Evolutionary conservation across 2,888 invertebrate species (phyloP).

Genomic region (Meteorus colon): DNA sequence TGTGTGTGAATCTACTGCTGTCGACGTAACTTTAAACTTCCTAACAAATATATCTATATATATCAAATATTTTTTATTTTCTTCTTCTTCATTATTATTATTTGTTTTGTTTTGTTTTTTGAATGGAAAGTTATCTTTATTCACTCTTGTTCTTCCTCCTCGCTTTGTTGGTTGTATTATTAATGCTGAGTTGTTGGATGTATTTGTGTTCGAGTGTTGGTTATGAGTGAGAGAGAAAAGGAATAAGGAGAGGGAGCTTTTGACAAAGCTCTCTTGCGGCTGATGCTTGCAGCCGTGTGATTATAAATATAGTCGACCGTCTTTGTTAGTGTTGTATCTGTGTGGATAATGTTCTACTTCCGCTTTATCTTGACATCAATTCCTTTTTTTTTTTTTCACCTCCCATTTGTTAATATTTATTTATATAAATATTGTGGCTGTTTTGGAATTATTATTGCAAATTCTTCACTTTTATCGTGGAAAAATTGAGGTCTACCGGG

Average conservation of each 20-base stretch:
- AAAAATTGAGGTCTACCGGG: too few relatives aligned
- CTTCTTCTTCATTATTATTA: background rate
- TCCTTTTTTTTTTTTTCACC: slow-evolving; percentile 25
- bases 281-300: background rate
- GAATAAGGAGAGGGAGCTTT: slow-evolving; percentile 20
- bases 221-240: slow-evolving; percentile 1
- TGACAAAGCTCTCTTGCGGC: slow-evolving; percentile 3
- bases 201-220: background rate
- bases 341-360: slow-evolving; percentile 11
- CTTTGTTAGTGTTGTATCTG: background rate
- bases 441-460: too few relatives aligned
- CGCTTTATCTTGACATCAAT: slow-evolving; percentile 25
- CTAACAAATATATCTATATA: slow-evolving; percentile 4
- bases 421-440: background rate
- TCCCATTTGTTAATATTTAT: background rate
- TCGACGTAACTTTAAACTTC: background rate
- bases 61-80: background rate
- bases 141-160: background rate
- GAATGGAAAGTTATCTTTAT: background rate
- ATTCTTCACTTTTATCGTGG: too few relatives aligned
- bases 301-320: background rate
- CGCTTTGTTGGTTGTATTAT: slow-evolving; percentile 11
- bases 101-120: background rate
- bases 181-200: background rate
- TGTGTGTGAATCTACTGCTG: slow-evolving; percentile 34